phyloP scores from a whole-genome alignment of 2,888 invertebrate genomes.

The Metalampra italica region DNA sequence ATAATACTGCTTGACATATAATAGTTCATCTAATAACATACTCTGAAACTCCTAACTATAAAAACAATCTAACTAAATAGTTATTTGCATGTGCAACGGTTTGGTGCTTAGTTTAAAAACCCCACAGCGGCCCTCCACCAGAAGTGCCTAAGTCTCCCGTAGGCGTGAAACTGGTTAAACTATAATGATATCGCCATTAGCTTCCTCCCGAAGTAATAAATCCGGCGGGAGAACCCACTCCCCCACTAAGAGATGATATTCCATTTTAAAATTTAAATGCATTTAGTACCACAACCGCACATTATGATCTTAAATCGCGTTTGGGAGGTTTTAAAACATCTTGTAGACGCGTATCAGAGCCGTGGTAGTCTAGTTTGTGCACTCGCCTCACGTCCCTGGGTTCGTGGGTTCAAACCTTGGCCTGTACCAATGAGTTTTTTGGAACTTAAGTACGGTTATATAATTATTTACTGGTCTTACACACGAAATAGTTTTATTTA shows the following conservation, averaged over 20 bases:
- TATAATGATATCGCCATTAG: conserved; percentile 3
- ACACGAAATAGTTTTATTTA: no score
- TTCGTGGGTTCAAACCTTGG: no score
- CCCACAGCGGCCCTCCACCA: not conserved
- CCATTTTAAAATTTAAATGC: conserved; percentile 1
- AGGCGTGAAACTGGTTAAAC: not conserved
- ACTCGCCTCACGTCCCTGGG: no score
- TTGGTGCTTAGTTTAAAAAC: not conserved
- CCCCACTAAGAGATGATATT: not conserved
- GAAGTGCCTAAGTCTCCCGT: not conserved
- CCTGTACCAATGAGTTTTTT: no score
- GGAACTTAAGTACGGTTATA: no score
- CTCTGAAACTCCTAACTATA: no score
- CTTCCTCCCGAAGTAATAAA: not conserved
- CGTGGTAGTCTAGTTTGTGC: no score
- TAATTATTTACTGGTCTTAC: no score
- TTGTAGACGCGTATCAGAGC: no score
- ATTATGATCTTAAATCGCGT: not conserved
- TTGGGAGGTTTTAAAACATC: not conserved
- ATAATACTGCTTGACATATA: no score
- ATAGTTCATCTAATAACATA: no score
- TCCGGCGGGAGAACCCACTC: not conserved
- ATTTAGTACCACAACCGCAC: not conserved
- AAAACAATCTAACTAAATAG: no score
- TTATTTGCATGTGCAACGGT: not conserved